These are phyloP conservation scores for Eulimnadia texana DNA, from an alignment of 1,140 invertebrate species.

Conservation along the genomic window DNA sequence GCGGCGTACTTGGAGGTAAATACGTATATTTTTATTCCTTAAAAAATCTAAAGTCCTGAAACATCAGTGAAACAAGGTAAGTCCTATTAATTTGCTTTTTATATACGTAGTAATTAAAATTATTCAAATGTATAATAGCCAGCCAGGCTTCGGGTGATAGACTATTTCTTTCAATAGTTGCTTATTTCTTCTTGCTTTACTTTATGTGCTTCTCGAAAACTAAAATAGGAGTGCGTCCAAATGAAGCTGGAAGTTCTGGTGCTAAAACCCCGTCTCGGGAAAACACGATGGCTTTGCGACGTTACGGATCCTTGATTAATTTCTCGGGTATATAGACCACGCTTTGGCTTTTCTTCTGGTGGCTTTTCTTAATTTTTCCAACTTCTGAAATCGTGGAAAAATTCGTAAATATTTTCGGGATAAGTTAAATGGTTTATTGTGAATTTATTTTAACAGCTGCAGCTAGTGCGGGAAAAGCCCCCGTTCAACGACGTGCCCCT, in stretches of 20 bases:
- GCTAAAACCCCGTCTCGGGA: background rate
- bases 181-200: too few relatives aligned
- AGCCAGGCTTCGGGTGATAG: too few relatives aligned
- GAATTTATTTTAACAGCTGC: background rate
- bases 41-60: background rate
- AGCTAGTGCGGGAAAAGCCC: background rate
- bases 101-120: too few relatives aligned
- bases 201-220: background rate
- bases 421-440: background rate
- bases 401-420: too few relatives aligned
- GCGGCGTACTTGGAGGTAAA: constrained; percentile 2
- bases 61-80: too few relatives aligned
- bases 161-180: too few relatives aligned
- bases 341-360: background rate
- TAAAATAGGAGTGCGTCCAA: background rate
- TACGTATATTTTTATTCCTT: background rate
- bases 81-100: too few relatives aligned
- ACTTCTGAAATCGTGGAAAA: too few relatives aligned
- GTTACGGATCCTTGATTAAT: constrained; percentile 80
- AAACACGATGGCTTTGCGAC: constrained; percentile 9
- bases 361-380: too few relatives aligned
- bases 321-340: constrained; percentile 49
- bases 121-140: too few relatives aligned
- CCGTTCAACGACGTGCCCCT: constrained; percentile 24
- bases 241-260: background rate